Percentiles rank a stretch among this genome's conserved stretches.
Conservation (phyloP, 2,113 vertebrate species). For the Corvus cornix region DNA sequence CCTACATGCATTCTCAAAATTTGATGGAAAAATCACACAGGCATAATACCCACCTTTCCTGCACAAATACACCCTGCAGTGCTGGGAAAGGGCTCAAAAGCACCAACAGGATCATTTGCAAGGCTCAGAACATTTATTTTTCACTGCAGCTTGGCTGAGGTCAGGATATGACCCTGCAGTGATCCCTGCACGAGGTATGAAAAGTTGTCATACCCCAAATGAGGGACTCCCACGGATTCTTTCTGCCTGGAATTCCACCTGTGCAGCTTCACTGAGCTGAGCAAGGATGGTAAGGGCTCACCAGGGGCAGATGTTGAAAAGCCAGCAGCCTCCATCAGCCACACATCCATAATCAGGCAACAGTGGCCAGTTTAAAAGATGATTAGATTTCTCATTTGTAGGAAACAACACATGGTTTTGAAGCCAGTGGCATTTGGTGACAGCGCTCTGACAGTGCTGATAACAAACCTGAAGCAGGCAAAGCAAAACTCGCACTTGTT, state of each 20-base stretch:
- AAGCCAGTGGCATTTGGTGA: background rate
- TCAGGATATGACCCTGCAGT: background rate
- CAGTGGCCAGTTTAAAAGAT: background rate
- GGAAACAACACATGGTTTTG: background rate
- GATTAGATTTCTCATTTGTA: background rate
- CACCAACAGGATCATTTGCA: background rate
- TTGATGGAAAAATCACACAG: background rate
- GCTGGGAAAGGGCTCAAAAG: background rate
- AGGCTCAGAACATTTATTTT: background rate
- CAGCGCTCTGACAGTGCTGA: background rate
- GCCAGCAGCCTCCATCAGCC: background rate
- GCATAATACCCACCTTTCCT: background rate
- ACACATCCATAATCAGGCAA: background rate
- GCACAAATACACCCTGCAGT: background rate
- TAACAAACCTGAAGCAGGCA: background rate
- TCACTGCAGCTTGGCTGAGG: background rate
- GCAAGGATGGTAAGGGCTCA: background rate
- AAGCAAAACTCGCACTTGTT: background rate
- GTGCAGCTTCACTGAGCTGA: background rate
- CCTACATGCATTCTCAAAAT: background rate
- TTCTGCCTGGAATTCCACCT: background rate
- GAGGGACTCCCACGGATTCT: background rate
- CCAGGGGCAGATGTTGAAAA: background rate
- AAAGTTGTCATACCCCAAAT: background rate
- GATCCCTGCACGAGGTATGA: background rate